phyloP scores from a whole-genome alignment of 2,888 invertebrate genomes.

The Acanthosoma haemorrhoidale region DNA sequence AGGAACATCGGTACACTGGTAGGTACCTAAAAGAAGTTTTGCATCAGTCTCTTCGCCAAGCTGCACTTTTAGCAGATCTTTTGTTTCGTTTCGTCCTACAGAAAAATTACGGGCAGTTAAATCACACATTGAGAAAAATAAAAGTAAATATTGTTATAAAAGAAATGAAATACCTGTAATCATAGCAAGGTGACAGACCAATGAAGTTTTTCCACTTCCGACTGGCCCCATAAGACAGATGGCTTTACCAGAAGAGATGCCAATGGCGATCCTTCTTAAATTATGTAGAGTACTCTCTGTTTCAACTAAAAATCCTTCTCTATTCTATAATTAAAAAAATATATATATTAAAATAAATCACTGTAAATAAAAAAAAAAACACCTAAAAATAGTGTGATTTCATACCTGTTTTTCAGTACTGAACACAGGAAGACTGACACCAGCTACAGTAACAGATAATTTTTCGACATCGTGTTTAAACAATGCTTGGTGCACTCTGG shows the following conservation, averaged over 20 bases:
- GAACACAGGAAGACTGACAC: conserved; percentile 6
- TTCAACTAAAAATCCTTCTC: conserved; percentile 33
- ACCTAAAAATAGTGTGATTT: background rate
- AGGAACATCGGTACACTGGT: conserved; percentile 91
- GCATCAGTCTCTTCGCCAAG: conserved; percentile 96
- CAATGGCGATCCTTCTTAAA: conserved; percentile 55
- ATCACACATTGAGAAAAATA: background rate
- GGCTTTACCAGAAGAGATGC: conserved; percentile 69
- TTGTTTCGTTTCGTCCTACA: conserved; percentile 44
- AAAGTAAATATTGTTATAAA: background rate
- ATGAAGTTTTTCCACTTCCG: conserved; percentile 88
- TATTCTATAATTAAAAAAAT: background rate
- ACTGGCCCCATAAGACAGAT: conserved; percentile 79
- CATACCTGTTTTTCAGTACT: conserved; percentile 28
- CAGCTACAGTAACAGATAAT: conserved; percentile 21
- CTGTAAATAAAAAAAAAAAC: background rate
- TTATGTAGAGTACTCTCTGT: conserved; percentile 39
- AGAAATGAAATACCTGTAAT: conserved; percentile 57
- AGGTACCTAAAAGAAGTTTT: conserved; percentile 87
- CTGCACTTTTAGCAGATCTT: conserved; percentile 76
- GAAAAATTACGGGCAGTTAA: background rate
- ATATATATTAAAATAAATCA: background rate
- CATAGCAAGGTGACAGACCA: conserved; percentile 81
- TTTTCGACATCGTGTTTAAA: background rate
- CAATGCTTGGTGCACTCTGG: conserved; percentile 6